Percentiles rank a stretch among this genome's conserved stretches.
phyloP scores from a whole-genome alignment of 2,888 invertebrate species.

The Callosobruchus maculatus region DNA sequence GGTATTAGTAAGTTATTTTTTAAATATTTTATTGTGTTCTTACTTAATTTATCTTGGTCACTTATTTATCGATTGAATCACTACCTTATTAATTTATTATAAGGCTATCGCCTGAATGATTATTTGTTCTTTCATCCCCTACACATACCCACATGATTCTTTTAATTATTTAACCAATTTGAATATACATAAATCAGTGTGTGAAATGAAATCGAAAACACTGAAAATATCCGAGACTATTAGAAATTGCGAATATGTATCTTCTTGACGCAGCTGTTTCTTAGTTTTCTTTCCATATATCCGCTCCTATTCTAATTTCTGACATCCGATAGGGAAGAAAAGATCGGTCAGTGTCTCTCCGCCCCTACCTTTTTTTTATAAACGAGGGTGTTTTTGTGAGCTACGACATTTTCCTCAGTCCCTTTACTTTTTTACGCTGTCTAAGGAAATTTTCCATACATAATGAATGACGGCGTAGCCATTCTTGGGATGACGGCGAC shows the following conservation, averaged over 20 bases:
- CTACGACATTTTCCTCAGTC: neutral
- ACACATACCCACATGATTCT: too few relatives aligned
- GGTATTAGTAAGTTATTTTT: too few relatives aligned
- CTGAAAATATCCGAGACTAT: too few relatives aligned
- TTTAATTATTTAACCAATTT: too few relatives aligned
- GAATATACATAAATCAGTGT: too few relatives aligned
- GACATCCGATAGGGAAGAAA: neutral
- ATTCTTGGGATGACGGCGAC: neutral
- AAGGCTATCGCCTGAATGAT: too few relatives aligned
- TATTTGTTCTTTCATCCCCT: too few relatives aligned
- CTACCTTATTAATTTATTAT: too few relatives aligned
- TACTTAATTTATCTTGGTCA: too few relatives aligned
- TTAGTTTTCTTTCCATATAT: neutral
- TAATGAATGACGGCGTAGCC: neutral
- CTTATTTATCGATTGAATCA: too few relatives aligned
- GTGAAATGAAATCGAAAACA: too few relatives aligned
- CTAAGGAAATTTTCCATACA: neutral
- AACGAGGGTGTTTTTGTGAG: neutral
- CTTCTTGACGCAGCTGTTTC: neutral
- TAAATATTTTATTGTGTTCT: too few relatives aligned
- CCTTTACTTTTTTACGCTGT: neutral
- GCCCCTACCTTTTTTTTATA: neutral
- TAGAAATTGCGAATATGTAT: neutral
- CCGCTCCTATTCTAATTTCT: neutral
- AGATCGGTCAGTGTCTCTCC: neutral